Conservation (phyloP, 2,888 invertebrate species). For the Megamerina dolium region DNA sequence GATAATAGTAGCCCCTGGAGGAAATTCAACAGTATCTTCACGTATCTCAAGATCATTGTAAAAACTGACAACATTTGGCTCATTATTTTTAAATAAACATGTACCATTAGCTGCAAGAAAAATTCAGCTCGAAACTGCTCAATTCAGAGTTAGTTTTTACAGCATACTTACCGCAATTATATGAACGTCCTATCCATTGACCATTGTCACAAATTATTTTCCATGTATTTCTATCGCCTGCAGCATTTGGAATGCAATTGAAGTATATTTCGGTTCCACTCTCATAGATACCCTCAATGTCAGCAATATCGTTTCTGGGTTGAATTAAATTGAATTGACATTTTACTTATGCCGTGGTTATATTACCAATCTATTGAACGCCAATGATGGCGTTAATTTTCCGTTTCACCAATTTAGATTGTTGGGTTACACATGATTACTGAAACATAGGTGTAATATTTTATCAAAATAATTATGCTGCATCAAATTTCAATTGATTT, state of each 20-base stretch:
- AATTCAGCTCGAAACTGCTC: background rate
- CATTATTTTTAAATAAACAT: slow-evolving; percentile 70
- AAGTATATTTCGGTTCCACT: slow-evolving; percentile 79
- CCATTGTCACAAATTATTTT: slow-evolving; percentile 79
- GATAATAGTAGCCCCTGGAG: slow-evolving; percentile 64
- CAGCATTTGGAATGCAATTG: slow-evolving; percentile 73
- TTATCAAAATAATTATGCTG: too few relatives aligned
- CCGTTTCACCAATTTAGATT: too few relatives aligned
- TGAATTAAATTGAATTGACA: too few relatives aligned
- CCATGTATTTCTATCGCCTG: slow-evolving; percentile 79
- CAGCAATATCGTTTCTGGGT: slow-evolving; percentile 62
- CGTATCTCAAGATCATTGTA: slow-evolving; percentile 72
- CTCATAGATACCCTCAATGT: slow-evolving; percentile 65
- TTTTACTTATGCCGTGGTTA: too few relatives aligned
- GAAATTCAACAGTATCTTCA: slow-evolving; percentile 71
- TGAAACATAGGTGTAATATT: too few relatives aligned
- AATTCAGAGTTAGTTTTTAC: background rate
- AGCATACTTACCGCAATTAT: slow-evolving; percentile 62
- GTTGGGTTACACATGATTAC: too few relatives aligned
- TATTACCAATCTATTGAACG: too few relatives aligned
- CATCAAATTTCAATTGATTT: too few relatives aligned
- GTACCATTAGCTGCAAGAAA: slow-evolving; percentile 58
- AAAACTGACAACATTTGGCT: slow-evolving; percentile 74
- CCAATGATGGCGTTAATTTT: too few relatives aligned
- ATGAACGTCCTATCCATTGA: slow-evolving; percentile 74